These are phyloP conservation scores for Phyllostomus discolor DNA, from an alignment of 2,113 vertebrate species.

Conservation along the genomic window DNA sequence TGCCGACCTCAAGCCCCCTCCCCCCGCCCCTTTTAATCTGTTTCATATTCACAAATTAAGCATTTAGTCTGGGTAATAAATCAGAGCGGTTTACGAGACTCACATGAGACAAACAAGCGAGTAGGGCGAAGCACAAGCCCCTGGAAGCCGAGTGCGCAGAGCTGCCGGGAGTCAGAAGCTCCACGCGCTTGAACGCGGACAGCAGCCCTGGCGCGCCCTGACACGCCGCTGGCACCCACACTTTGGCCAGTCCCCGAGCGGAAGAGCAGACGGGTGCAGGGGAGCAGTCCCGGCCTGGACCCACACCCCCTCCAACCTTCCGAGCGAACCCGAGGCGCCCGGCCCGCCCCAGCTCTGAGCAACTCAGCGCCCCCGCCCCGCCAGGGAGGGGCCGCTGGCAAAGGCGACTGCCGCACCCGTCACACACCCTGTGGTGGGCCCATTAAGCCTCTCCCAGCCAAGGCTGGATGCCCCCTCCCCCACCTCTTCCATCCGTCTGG, in stretches of 20 bases:
- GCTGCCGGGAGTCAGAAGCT: conserved; percentile 55
- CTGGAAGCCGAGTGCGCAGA: conserved; percentile 59
- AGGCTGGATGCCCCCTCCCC: conserved; percentile 46
- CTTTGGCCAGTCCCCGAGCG: not conserved
- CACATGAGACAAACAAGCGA: conserved; percentile 84
- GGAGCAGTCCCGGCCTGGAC: not conserved
- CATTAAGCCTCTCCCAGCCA: conserved; percentile 44
- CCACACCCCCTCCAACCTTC: conserved; percentile 21
- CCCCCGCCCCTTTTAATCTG: conserved; percentile 83
- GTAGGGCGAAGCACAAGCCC: conserved; percentile 75
- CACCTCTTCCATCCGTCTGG: conserved; percentile 25
- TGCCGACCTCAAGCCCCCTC: conserved; percentile 76
- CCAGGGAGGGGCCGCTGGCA: conserved; percentile 52
- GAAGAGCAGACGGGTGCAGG: not conserved
- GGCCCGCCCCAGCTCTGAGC: conserved; percentile 40
- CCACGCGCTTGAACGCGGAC: not conserved
- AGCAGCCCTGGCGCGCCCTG: conserved; percentile 6
- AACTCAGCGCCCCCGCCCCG: conserved; percentile 35
- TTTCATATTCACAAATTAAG: conserved; percentile 89
- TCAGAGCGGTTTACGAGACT: conserved; percentile 84
- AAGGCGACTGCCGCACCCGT: conserved; percentile 29
- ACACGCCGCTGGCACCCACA: conserved; percentile 44
- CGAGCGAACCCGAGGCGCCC: conserved; percentile 14
- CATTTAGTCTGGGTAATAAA: conserved; percentile 88
- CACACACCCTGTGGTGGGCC: conserved; percentile 61